Evolutionary conservation across 2,888 invertebrate species (phyloP).

Genomic region (Abrostola tripartita): DNA sequence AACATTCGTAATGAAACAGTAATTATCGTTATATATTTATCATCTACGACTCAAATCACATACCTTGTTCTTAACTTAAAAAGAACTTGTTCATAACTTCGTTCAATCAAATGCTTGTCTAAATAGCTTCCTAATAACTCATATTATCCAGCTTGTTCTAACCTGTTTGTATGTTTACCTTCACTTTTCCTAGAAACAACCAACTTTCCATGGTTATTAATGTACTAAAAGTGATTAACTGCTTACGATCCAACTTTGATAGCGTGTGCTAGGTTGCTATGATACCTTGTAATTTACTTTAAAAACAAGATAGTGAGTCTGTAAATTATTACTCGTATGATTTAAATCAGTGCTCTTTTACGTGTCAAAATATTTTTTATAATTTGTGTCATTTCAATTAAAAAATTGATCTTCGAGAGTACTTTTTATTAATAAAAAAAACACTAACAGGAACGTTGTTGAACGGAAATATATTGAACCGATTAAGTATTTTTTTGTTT

Average conservation of each 20-base stretch:
- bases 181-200: conserved; percentile 49
- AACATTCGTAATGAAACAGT: too few relatives aligned
- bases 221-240: conserved; percentile 19
- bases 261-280: not conserved
- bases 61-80: not conserved
- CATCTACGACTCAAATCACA: too few relatives aligned
- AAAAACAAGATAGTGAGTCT: not conserved
- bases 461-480: too few relatives aligned
- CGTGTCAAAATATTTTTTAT: too few relatives aligned
- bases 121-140: conserved; percentile 41
- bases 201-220: conserved; percentile 51
- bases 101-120: conserved; percentile 15
- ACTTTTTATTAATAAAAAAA: too few relatives aligned
- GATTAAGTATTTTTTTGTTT: too few relatives aligned
- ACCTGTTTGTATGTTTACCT: conserved; percentile 47
- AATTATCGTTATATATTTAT: too few relatives aligned
- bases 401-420: too few relatives aligned
- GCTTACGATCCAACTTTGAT: conserved; percentile 17
- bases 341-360: too few relatives aligned
- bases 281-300: not conserved
- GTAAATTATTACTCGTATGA: too few relatives aligned
- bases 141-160: conserved; percentile 35
- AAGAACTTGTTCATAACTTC: conserved; percentile 8
- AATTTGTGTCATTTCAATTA: too few relatives aligned
- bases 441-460: too few relatives aligned